Percentiles rank a stretch among this genome's conserved stretches.
Conservation (phyloP, 2,888 invertebrate species). For the Leptopilina syphax region DNA sequence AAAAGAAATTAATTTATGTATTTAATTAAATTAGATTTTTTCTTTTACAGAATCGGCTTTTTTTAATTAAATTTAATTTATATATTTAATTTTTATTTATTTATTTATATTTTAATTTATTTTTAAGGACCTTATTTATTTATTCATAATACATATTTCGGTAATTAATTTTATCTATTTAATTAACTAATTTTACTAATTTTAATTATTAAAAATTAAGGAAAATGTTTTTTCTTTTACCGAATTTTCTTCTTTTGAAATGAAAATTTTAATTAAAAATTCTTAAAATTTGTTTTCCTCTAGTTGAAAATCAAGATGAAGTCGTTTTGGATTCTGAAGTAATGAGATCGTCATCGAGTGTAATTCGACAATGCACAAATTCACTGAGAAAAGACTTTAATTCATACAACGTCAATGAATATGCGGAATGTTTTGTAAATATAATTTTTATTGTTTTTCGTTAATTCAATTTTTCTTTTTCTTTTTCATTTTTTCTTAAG, state of each 20-base stretch:
- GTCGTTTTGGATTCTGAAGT: slow-evolving; percentile 71
- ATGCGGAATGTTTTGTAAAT: slow-evolving; percentile 67
- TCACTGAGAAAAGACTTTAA: slow-evolving; percentile 63
- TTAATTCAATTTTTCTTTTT: no score
- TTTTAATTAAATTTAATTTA: no score
- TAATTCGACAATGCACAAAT: slow-evolving; percentile 65
- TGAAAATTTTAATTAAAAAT: no score
- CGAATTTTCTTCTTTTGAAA: no score
- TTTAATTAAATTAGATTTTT: neutral
- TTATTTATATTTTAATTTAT: no score
- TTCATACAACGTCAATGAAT: slow-evolving; percentile 63
- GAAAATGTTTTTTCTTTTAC: no score
- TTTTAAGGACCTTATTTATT: no score
- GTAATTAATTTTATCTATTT: neutral
- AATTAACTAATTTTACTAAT: slow-evolving; percentile 12
- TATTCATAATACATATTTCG: no score
- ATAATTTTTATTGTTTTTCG: neutral
- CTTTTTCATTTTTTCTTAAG: slow-evolving; percentile 24
- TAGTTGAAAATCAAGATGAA: slow-evolving; percentile 66
- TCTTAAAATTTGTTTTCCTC: slow-evolving; percentile 20
- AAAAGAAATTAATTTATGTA: no score
- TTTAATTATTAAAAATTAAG: slow-evolving; percentile 12
- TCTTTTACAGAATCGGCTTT: neutral
- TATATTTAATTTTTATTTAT: no score
- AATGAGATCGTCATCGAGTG: slow-evolving; percentile 68